Base-by-base conservation (phyloP, 2,888 invertebrate genomes). In the Drosophila formosana region DNA sequence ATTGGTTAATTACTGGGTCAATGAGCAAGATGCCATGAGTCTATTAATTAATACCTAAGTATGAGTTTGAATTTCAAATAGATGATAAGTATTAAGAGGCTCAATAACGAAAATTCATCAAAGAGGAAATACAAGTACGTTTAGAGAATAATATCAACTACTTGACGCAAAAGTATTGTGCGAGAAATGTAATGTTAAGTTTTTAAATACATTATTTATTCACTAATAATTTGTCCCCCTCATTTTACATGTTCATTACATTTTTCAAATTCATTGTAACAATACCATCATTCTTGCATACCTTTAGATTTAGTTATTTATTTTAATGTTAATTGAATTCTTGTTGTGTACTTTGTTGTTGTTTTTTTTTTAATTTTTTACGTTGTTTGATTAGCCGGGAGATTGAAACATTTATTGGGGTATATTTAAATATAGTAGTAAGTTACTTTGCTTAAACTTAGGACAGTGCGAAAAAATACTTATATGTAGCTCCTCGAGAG, bases 141-240 rank as follows among this genome's bases (percentile, higher is more conserved):
- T 18, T 18, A 41, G 13, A 41, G 39, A 7, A 41, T 41, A 41
- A 41, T 3, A 8, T 34, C 34, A 11, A 11, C 9, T 4, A 34
- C 34, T 34, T 7, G 6, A 7, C 13, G 7, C 13, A 7, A 41
- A 18, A 7, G 18, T 5, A n/a, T 41, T 41, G 39, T 41, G 7
- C 13, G 6, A 43, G 6, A 28, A 26, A 18, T 1, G 13, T 18
- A 11, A 3, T 30, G 18, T 28, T 32, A 32, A 73, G 63, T 70
- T 88, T 71, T 86, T 51, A 67, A 80, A 72, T 83, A 75, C 86
- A 37, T 47, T 86, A 69, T 88, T 86, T 88, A 86, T 88, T 86
- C 56, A 80, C 87, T 81, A 81, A 75, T 66, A 49, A 63, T 80
- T 84, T 82, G 55, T 34, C 6, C 46, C 46, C 45, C 71, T 32